Evolutionary conservation across 2,113 vertebrate species (phyloP), one percentile per base, ranked within the genome.

Genomic region (Nyctibius bracteatus): DNA sequence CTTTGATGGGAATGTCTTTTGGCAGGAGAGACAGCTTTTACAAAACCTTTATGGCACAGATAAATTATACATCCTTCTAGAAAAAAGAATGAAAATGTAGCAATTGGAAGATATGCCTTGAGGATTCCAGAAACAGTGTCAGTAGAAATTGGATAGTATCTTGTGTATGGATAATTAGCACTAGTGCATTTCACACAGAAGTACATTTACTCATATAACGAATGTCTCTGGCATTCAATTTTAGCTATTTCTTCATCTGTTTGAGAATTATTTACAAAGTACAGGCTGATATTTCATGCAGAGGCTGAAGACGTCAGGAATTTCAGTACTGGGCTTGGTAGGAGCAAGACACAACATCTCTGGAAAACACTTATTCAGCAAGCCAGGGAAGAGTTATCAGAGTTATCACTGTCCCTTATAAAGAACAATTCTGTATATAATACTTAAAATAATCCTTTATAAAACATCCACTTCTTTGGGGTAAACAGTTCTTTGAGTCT

Each of bases 401-500:
- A 81, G 55, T n/a, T n/a, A n/a, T 67, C 39, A 41, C 54, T 84
- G 30, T 75, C 68, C 73, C 54, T 88, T 86, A 61, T 90, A 94
- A 94, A 86, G 61, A 92, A 82, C 39, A 88, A 67, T 75, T 84
- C 57, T 61, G 20, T 84, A 52, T 90, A 78, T 80, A 88, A 67
- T 47, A 23, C n/a, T 78, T 81, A 37, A 92, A 94, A 67, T 51
- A 39, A 67, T 41, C 27, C 20, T 84, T 78, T 52, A 52, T 70
- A 84, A 94, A 94, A 37, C 39, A 67, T 55, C 67, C 55, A 67
- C 30, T 90, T 93, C 82, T 91, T 91, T 80, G 30, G 80, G 24
- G 55, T 84, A 96, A 91, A 92, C 65, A 93, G 27, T 71, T 95
- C 68, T 61, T 59, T 78, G 86, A 93, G 51, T 81, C 63, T 47